Conservation (phyloP, 2,888 invertebrate genomes). For the Morinoia aosen region DNA sequence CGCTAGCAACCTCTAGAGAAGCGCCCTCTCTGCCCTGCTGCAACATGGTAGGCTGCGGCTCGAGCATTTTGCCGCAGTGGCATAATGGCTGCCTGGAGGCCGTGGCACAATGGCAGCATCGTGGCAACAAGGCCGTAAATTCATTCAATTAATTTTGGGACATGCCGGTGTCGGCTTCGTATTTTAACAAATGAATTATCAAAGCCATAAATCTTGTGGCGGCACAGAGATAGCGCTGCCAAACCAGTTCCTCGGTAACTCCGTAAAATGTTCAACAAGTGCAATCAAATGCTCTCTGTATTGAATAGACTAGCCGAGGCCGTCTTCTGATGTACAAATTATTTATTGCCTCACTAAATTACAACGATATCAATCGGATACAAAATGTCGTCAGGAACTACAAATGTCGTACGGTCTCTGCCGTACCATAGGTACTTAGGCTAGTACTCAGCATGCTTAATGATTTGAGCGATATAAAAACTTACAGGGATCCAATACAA, state of each 20-base stretch:
- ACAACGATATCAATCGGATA: conserved; percentile 34
- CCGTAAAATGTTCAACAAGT: conserved; percentile 17
- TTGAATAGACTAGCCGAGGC: not conserved
- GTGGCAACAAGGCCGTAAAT: conserved; percentile 10
- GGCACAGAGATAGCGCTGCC: conserved; percentile 14
- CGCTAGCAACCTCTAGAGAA: not conserved
- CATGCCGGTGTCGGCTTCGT: conserved; percentile 30
- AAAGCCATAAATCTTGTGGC: conserved; percentile 26
- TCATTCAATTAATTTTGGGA: conserved; percentile 30
- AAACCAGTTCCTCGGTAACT: conserved; percentile 16
- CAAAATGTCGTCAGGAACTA: conserved; percentile 22
- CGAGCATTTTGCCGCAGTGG: not conserved
- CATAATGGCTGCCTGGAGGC: not conserved
- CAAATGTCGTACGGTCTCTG: not conserved
- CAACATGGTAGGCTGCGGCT: not conserved
- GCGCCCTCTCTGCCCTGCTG: not conserved
- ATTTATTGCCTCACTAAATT: conserved; percentile 18
- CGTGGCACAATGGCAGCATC: not conserved
- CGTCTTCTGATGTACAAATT: conserved; percentile 26
- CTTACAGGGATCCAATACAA: not conserved
- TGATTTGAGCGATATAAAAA: not conserved
- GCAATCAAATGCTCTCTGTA: conserved; percentile 17
- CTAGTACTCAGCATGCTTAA: not conserved
- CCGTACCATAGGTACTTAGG: not conserved
- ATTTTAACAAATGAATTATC: conserved; percentile 43